phyloP scores from a whole-genome alignment of 2,113 vertebrate genomes.

The Pelecanoides urinatrix region DNA sequence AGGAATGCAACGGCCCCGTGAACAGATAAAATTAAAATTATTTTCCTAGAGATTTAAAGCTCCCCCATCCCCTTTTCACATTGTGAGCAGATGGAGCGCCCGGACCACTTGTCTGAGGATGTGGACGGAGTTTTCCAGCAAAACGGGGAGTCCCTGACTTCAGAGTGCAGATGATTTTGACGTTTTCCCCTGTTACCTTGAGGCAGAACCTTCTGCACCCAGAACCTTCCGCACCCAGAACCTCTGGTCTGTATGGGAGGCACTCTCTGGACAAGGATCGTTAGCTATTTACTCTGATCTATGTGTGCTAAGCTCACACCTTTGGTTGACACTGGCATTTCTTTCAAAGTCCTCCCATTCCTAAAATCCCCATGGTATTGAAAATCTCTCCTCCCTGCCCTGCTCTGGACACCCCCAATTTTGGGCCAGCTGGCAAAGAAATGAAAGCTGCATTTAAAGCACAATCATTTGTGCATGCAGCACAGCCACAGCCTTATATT shows the following conservation, averaged over 20 bases:
- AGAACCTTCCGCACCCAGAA: not conserved
- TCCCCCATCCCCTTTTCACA: not conserved
- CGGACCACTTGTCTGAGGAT: not conserved
- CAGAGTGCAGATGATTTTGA: not conserved
- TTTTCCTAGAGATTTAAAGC: not conserved
- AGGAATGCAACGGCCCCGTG: accelerated
- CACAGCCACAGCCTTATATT: not conserved
- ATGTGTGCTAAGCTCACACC: accelerated
- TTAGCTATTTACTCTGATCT: not conserved
- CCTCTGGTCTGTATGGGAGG: accelerated
- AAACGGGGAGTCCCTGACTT: not conserved
- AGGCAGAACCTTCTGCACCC: not conserved
- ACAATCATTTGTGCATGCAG: not conserved
- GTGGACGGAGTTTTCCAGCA: not conserved
- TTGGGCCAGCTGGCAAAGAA: not conserved
- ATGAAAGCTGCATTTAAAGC: not conserved
- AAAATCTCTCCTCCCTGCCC: not conserved
- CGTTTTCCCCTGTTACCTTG: not conserved
- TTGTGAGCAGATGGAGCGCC: not conserved
- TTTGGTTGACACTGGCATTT: not conserved
- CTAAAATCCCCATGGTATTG: not conserved
- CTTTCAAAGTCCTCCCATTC: not conserved
- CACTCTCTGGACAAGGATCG: not conserved
- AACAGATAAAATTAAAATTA: not conserved
- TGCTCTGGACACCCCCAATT: not conserved